Evolutionary conservation across 2,888 invertebrate species (phyloP).

Genomic region (Cactoblastis cactorum): DNA sequence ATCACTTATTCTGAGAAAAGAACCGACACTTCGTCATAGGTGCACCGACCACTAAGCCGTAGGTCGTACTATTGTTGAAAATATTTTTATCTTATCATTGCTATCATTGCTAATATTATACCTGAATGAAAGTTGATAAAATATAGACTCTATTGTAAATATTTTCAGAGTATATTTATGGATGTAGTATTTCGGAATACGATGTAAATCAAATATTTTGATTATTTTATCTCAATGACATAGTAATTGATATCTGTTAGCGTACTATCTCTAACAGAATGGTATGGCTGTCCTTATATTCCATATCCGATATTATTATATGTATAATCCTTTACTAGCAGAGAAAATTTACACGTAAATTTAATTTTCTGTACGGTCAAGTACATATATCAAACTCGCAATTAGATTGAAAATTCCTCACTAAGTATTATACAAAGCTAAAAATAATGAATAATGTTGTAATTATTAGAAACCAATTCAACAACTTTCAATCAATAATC

Average conservation of each 20-base stretch:
- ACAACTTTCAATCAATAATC: no score
- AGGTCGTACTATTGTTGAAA: not conserved
- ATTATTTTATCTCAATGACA: not conserved
- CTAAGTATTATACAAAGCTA: no score
- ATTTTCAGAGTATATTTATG: not conserved
- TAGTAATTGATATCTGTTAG: constrained; percentile 1
- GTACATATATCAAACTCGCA: no score
- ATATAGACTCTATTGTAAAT: not conserved
- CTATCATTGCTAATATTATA: not conserved
- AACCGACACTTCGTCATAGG: not conserved
- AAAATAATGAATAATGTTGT: no score
- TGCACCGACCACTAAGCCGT: not conserved
- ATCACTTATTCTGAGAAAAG: not conserved
- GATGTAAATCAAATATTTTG: not conserved
- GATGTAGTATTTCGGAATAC: not conserved
- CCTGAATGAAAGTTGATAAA: not conserved
- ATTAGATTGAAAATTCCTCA: no score
- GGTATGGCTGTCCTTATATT: not conserved
- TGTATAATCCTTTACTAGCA: no score
- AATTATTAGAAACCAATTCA: no score
- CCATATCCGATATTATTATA: not conserved
- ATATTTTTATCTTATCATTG: constrained; percentile 4
- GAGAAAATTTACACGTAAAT: no score
- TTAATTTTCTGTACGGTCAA: no score
- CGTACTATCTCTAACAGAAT: not conserved